phyloP scores from a whole-genome alignment of 2,888 invertebrate genomes.

The Lamellibrachia columna region DNA sequence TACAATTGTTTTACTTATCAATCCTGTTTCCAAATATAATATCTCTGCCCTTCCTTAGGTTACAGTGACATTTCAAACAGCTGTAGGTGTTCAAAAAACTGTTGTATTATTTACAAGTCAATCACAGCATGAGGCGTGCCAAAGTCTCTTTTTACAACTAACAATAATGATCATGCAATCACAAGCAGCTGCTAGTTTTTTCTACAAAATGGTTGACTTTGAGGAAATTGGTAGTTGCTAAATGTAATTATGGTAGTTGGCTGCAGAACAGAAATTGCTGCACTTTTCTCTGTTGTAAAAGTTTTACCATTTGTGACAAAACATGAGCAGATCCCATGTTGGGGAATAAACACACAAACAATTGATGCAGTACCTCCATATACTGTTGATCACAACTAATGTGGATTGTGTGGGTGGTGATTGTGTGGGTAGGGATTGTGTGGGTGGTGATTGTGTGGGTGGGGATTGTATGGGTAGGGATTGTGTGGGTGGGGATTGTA shows the following conservation, averaged over 20 bases:
- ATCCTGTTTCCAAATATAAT: not conserved
- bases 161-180: not conserved
- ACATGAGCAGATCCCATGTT: not conserved
- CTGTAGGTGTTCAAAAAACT: not conserved
- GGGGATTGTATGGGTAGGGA: too few relatives aligned
- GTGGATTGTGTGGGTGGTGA: too few relatives aligned
- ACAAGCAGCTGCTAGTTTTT: not conserved
- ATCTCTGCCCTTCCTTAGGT: not conserved
- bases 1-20: too few relatives aligned
- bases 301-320: not conserved
- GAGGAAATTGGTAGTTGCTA: not conserved
- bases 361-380: not conserved
- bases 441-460: too few relatives aligned
- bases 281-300: not conserved
- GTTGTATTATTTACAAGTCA: not conserved
- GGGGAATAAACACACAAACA: not conserved
- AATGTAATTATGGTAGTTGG: not conserved
- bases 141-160: not conserved
- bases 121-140: not conserved
- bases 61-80: not conserved
- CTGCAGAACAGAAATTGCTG: not conserved
- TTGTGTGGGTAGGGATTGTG: too few relatives aligned
- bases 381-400: not conserved
- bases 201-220: not conserved
- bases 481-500: too few relatives aligned